Conservation (phyloP, 2,888 invertebrate genomes). For the Yponomeuta cagnagella region DNA sequence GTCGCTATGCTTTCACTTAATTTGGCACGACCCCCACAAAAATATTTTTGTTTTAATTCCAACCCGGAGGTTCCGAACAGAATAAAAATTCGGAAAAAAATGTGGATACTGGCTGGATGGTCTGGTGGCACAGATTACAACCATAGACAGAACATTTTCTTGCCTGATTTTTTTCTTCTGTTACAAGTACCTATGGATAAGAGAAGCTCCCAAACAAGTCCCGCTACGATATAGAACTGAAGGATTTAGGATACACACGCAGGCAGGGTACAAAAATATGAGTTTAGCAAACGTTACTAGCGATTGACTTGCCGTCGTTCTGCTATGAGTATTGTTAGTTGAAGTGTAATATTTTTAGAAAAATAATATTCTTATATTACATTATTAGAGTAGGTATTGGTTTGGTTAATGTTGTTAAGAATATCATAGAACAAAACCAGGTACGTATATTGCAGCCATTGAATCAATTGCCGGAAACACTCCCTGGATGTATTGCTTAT, state of each 20-base stretch:
- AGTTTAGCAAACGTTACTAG: background rate
- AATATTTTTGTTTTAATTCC: slow-evolving; percentile 29
- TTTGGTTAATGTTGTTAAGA: slow-evolving; percentile 15
- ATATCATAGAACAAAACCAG: slow-evolving; percentile 26
- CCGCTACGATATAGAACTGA: too few relatives aligned
- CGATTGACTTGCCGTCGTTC: slow-evolving; percentile 29
- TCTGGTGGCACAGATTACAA: background rate
- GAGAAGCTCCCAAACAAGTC: too few relatives aligned
- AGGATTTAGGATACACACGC: too few relatives aligned
- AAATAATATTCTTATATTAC: slow-evolving; percentile 53
- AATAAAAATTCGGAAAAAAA: slow-evolving; percentile 25
- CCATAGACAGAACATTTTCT: background rate
- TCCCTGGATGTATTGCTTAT: too few relatives aligned
- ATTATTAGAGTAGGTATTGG: slow-evolving; percentile 26
- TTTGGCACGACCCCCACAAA: background rate
- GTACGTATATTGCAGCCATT: background rate
- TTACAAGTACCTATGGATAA: background rate
- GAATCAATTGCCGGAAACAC: too few relatives aligned
- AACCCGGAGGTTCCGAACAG: slow-evolving; percentile 61
- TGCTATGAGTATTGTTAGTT: slow-evolving; percentile 33
- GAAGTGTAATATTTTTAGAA: slow-evolving; percentile 58
- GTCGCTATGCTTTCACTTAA: slow-evolving; percentile 48
- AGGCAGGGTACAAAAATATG: slow-evolving; percentile 19
- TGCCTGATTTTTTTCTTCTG: background rate
- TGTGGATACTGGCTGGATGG: background rate